Evolutionary conservation across 2,888 invertebrate genomes (phyloP), one percentile per base, ranked within the genome.

Genomic region (Monoplex corrugatus): DNA sequence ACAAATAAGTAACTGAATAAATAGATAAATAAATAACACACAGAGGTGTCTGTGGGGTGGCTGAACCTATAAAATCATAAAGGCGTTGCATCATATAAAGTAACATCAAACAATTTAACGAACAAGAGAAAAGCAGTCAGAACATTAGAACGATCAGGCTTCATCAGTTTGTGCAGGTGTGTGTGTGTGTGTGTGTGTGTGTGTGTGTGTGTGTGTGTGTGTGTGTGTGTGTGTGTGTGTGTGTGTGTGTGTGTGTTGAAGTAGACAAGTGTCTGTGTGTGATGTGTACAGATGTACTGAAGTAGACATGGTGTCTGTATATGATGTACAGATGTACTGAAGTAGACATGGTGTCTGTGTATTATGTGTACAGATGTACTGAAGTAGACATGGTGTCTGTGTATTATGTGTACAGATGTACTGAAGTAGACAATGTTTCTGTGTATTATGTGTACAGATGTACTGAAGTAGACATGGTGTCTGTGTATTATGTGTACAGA

Each of bases 301-400:
- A n/a, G n/a, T 72, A 13, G 3, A 32, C 35, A 35, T 32, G 35
- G 35, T 75, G 75, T 13, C 23, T 23, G 40, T 80, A 43, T 43
- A 1, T 57, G 2, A n/a, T 72, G 72, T 72, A 13, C 57, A 72
- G 95, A 97, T 97, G 96, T 97, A 93, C 95, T 98, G 94, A n/a
- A n/a, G n/a, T 72, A 13, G 3, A 32, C 35, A 35, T 32, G 35
- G 35, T 75, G 75, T 13, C 23, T 23, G 40, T 80, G 78, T 43
- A 1, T 57, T 10, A n/a, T 72, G 72, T 72, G 19, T 85, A 72
- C 95, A 97, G 97, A 96, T 97, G 93, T n/a, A n/a, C n/a, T n/a
- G n/a, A n/a, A n/a, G n/a, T 72, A 13, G 3, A 32, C 35, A 35
- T 32, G 35, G 35, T 75, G 75, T 13, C 23, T 23, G 40, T 80